Evolutionary conservation across 2,797 vertebrate species (phyloP).

Genomic region (Gymnocypris eckloni): DNA sequence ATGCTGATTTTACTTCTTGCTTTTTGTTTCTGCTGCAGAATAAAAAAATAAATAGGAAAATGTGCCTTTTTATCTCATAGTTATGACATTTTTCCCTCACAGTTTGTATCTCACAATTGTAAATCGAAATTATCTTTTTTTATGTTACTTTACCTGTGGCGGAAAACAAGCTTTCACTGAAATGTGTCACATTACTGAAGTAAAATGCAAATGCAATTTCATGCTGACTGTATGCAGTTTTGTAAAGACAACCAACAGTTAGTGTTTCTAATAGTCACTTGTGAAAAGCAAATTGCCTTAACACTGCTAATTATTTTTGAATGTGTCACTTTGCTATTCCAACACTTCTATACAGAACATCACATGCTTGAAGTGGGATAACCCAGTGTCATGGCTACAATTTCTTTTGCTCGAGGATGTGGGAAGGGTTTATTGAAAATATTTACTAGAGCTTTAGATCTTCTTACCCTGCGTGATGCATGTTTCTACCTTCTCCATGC

Average conservation of each 20-base stretch:
- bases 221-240: background rate
- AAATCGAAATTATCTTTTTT: background rate
- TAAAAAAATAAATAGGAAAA: background rate
- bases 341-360: constrained; percentile 64
- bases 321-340: constrained; percentile 66
- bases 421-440: constrained; percentile 22
- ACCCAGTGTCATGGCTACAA: constrained; percentile 5
- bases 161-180: background rate
- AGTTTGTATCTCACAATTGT: background rate
- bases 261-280: constrained; percentile 6
- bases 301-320: constrained; percentile 91
- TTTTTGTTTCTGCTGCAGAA: background rate
- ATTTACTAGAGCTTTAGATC: constrained; percentile 22
- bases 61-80: background rate
- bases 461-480: constrained; percentile 44
- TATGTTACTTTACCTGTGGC: background rate
- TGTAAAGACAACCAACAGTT: constrained; percentile 16
- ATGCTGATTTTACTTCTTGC: background rate
- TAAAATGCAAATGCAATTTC: background rate
- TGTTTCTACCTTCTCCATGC: constrained; percentile 38
- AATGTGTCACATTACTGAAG: background rate
- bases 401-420: background rate
- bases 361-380: constrained; percentile 69
- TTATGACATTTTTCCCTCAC: background rate
- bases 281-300: constrained; percentile 58